These are phyloP conservation scores for Timema cristinae DNA, from an alignment of 2,888 invertebrate species.

Conservation along the genomic window DNA sequence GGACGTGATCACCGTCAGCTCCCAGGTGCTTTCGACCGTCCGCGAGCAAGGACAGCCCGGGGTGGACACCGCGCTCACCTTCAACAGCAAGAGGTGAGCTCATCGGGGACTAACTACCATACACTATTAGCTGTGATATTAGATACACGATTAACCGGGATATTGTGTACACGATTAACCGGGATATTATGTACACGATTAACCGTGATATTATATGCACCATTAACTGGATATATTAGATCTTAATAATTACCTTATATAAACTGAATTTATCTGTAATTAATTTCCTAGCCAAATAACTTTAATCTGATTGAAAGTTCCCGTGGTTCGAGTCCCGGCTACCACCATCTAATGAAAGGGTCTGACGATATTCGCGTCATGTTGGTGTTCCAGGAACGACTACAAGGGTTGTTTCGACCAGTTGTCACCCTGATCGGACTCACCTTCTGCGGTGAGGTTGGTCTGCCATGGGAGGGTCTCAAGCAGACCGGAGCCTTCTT, in stretches of 20 bases:
- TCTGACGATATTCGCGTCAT: too few relatives aligned
- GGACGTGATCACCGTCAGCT: constrained; percentile 51
- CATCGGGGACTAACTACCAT: not conserved
- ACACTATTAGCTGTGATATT: not conserved
- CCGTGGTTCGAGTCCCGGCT: too few relatives aligned
- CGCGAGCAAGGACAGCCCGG: constrained; percentile 59
- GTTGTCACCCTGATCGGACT: constrained; percentile 64
- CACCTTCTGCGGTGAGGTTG: constrained; percentile 64
- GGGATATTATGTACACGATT: too few relatives aligned
- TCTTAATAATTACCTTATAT: too few relatives aligned
- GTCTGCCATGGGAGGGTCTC: constrained; percentile 51
- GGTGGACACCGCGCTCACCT: constrained; percentile 43
- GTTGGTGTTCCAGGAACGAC: constrained; percentile 37
- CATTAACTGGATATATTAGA: too few relatives aligned
- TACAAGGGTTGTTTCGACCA: constrained; percentile 70
- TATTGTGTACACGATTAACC: not conserved
- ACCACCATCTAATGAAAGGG: too few relatives aligned
- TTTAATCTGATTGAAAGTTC: too few relatives aligned
- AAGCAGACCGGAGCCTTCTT: constrained; percentile 50
- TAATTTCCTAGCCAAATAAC: too few relatives aligned
- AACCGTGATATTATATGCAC: too few relatives aligned
- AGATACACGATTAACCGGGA: not conserved
- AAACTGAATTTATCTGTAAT: too few relatives aligned
- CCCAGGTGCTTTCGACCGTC: constrained; percentile 58
- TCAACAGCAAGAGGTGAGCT: constrained; percentile 40